Evolutionary conservation across 2,113 vertebrate genomes (phyloP), one percentile per base, ranked within the genome.

Genomic region (Bos indicus): DNA sequence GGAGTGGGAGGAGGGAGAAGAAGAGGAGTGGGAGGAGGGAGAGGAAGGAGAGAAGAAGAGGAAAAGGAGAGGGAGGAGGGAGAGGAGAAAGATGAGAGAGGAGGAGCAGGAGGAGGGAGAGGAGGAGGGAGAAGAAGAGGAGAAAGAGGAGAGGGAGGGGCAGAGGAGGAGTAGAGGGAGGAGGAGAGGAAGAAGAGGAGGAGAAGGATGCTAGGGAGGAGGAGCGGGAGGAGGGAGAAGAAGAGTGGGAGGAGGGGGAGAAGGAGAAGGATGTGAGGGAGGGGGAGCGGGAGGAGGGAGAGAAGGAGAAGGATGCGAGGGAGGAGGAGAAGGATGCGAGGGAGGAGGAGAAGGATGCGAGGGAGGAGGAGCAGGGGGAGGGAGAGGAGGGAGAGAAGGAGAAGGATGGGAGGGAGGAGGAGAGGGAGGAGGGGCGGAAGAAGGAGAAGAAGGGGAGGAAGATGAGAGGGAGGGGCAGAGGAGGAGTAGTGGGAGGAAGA

Each of bases 201-300:
- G 40, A 40, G 40, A 4, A 25, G 15, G 10, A 33, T 28, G 59
- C 15, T 10, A 0, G 71, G 2, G 2, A 9, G 26, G 28, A 14
- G 19, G 6, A 33, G n/a, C 8, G 2, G n/a, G 17, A 2, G 3
- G n/a, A 13, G 12, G 7, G 11, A 15, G 11, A 13, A 6, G 9
- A 4, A 2, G 5, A 12, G 5, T 3, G 4, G 71, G 40, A 15
- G 23, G 6, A 6, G 26, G 71, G 6, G 1, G 19, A 8, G 10
- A 4, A 60, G 9, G 28, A 33, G 3, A 21, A 52, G 9, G 80
- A 6, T 23, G 1, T 1, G 5, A 33, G 48, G 26, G 3, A 28
- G 14, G 74, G 4, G 59, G 36, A 12, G 21, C 26, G 48, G 13
- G 12, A 28, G 25, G n/a, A 3, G n/a, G 15, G 7, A 7, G 43